Evolutionary conservation across 2,113 vertebrate genomes (phyloP).

Genomic region (Sceloporus tristichus): DNA sequence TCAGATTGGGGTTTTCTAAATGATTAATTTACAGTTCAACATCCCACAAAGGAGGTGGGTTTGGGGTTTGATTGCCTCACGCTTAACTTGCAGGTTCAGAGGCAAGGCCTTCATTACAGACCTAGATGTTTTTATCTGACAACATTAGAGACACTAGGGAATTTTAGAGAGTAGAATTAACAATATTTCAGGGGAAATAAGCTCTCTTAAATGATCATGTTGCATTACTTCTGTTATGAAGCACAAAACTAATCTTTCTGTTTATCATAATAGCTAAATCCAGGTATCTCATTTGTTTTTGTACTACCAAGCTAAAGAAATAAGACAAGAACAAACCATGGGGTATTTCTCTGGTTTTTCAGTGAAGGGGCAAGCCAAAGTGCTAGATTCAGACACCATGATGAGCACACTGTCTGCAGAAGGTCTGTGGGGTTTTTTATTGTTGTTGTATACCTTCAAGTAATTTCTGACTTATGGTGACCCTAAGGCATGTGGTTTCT

Average conservation of each 20-base stretch:
- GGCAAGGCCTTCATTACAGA: background rate
- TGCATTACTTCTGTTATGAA: background rate
- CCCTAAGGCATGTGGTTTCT: no score
- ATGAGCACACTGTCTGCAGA: background rate
- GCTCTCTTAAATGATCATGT: background rate
- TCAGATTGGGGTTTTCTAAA: constrained; percentile 21
- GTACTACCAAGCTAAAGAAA: no score
- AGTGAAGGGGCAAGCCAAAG: background rate
- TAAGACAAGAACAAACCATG: background rate
- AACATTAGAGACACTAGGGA: background rate
- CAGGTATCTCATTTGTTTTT: no score
- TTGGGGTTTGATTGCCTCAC: background rate
- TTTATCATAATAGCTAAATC: no score
- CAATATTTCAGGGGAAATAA: background rate
- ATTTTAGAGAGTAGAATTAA: background rate
- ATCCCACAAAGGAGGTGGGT: background rate
- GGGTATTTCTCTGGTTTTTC: background rate
- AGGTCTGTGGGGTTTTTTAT: no score
- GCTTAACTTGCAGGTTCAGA: background rate
- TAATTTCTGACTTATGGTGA: no score
- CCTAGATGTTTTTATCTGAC: background rate
- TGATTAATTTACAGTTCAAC: background rate
- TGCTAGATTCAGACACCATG: background rate
- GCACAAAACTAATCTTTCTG: background rate
- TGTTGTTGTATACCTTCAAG: no score